These are phyloP conservation scores for Jaculus jaculus DNA, from an alignment of 2,113 vertebrate genomes.

Conservation along the genomic window DNA sequence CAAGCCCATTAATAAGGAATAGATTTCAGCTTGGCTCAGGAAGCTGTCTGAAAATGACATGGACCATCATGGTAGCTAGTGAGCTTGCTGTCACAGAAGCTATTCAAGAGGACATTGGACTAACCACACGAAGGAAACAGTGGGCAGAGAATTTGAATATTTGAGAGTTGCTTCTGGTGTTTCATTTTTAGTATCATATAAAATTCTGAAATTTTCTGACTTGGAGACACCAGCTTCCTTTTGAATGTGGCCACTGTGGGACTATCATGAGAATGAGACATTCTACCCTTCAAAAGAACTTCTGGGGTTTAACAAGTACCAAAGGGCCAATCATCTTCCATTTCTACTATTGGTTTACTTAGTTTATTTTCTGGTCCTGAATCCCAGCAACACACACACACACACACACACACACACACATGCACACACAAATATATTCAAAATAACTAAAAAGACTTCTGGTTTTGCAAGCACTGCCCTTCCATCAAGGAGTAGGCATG, in stretches of 20 bases:
- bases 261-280: neutral
- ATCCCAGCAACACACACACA: neutral
- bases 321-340: neutral
- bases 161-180: neutral
- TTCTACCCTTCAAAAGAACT: neutral
- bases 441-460: neutral
- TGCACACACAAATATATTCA: neutral
- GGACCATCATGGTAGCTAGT: too few relatives aligned
- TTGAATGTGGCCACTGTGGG: neutral
- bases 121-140: rapidly evolving
- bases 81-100: neutral
- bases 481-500: neutral
- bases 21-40: neutral
- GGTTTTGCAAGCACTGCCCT: neutral
- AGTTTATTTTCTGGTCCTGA: neutral
- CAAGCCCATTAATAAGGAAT: too few relatives aligned
- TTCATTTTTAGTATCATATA: neutral
- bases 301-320: neutral
- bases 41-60: neutral
- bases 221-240: neutral
- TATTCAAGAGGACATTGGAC: neutral
- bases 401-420: neutral
- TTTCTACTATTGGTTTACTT: neutral
- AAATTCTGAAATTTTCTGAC: neutral
- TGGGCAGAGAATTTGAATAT: neutral